Evolutionary conservation across 2,888 invertebrate species (phyloP).

Genomic region (Patella caerulea): DNA sequence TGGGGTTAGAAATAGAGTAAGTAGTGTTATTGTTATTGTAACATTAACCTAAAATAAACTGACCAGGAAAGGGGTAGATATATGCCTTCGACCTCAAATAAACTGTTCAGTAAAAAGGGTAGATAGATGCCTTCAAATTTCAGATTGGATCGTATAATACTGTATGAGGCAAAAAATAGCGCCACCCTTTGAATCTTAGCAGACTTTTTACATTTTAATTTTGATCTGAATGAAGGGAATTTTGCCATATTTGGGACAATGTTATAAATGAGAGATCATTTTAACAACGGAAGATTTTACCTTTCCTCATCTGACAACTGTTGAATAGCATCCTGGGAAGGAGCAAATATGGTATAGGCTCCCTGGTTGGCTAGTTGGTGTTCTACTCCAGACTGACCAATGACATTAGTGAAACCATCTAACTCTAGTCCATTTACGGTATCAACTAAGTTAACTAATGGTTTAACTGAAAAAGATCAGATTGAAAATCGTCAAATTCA

Average conservation of each 20-base stretch:
- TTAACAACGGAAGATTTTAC: slow-evolving; percentile 48
- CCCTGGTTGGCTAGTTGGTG: slow-evolving; percentile 67
- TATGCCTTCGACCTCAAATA: no score
- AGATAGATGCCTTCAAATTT: no score
- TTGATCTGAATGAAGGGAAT: background rate
- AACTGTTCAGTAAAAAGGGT: no score
- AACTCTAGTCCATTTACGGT: slow-evolving; percentile 73
- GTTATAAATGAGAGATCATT: background rate
- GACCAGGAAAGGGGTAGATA: no score
- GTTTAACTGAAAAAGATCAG: slow-evolving; percentile 68
- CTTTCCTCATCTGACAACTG: slow-evolving; percentile 53
- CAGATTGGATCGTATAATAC: no score
- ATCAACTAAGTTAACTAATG: slow-evolving; percentile 72
- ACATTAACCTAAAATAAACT: no score
- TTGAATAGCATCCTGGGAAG: slow-evolving; percentile 72
- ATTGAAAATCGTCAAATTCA: background rate
- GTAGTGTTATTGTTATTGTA: no score
- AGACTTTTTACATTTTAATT: background rate
- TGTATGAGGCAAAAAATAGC: no score
- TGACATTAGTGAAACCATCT: slow-evolving; percentile 71
- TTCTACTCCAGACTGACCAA: slow-evolving; percentile 71
- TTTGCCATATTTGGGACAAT: background rate
- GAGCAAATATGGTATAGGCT: slow-evolving; percentile 74
- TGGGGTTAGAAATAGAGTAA: no score
- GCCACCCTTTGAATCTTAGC: no score